Percentiles rank a stretch among this genome's conserved stretches.
Evolutionary conservation across 2,113 vertebrate genomes (phyloP).

Genomic region (Neogobius melanostomus): DNA sequence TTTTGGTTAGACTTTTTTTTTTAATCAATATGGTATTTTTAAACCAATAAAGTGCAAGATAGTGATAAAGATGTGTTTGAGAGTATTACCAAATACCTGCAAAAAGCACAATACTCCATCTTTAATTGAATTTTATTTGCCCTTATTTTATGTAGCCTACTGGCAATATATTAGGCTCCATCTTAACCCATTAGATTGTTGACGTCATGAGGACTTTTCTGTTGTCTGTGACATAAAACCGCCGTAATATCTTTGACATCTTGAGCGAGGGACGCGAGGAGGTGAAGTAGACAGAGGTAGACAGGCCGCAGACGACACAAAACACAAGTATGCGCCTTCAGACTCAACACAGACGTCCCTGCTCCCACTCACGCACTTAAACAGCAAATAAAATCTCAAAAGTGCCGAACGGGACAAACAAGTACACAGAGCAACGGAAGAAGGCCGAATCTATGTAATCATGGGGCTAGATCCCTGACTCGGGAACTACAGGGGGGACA

Average conservation of each 20-base stretch:
- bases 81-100: too few relatives aligned
- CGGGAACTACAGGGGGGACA: slow-evolving; percentile 58
- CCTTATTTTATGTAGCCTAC: too few relatives aligned
- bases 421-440: slow-evolving; percentile 30
- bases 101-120: too few relatives aligned
- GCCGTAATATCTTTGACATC: not conserved
- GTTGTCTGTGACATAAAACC: not conserved
- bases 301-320: slow-evolving; percentile 37
- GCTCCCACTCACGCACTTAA: slow-evolving; percentile 21
- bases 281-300: slow-evolving; percentile 25
- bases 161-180: not conserved
- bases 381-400: slow-evolving; percentile 18
- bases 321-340: slow-evolving; percentile 33
- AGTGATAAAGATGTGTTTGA: too few relatives aligned
- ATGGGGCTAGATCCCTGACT: slow-evolving; percentile 49
- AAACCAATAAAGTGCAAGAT: too few relatives aligned
- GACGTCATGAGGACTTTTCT: not conserved
- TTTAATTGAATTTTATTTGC: too few relatives aligned
- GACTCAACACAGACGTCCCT: slow-evolving; percentile 52
- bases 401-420: slow-evolving; percentile 18
- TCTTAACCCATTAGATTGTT: not conserved
- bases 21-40: too few relatives aligned
- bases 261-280: slow-evolving; percentile 26
- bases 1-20: too few relatives aligned
- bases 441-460: slow-evolving; percentile 60